Percentiles rank a stretch among this genome's conserved stretches.
Evolutionary conservation across 2,113 vertebrate species (phyloP).

Genomic region (Hyaena hyaena): DNA sequence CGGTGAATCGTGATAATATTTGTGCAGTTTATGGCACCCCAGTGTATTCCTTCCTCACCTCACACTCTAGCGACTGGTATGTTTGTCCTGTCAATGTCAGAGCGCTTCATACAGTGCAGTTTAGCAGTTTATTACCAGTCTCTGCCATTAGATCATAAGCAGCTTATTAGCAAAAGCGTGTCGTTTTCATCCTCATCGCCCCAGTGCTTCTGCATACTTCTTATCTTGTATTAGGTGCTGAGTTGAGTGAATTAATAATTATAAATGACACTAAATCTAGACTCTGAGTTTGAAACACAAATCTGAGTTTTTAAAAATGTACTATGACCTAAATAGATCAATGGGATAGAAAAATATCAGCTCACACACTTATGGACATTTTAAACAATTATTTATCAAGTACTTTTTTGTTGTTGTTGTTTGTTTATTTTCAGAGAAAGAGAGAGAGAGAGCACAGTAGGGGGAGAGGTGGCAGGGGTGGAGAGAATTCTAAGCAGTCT

Average conservation of each 20-base stretch:
- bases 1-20: background rate
- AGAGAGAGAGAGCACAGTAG: too few relatives aligned
- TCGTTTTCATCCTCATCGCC: background rate
- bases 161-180: background rate
- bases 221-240: background rate
- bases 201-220: background rate
- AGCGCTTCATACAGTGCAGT: background rate
- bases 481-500: too few relatives aligned
- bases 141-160: background rate
- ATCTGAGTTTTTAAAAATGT: constrained; percentile 31
- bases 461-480: too few relatives aligned
- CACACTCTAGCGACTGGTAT: background rate
- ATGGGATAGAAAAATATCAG: background rate
- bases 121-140: background rate
- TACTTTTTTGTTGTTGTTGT: background rate
- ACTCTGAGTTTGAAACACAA: background rate
- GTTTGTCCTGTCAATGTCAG: background rate
- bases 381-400: constrained; percentile 24
- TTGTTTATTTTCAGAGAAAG: too few relatives aligned
- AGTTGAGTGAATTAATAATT: constrained; percentile 17
- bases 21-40: background rate
- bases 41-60: background rate
- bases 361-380: background rate
- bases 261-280: constrained; percentile 17
- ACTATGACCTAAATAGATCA: background rate